Percentiles rank a stretch among this genome's conserved stretches.
Evolutionary conservation across 2,888 invertebrate genomes (phyloP).

Genomic region (Suillia variegata): DNA sequence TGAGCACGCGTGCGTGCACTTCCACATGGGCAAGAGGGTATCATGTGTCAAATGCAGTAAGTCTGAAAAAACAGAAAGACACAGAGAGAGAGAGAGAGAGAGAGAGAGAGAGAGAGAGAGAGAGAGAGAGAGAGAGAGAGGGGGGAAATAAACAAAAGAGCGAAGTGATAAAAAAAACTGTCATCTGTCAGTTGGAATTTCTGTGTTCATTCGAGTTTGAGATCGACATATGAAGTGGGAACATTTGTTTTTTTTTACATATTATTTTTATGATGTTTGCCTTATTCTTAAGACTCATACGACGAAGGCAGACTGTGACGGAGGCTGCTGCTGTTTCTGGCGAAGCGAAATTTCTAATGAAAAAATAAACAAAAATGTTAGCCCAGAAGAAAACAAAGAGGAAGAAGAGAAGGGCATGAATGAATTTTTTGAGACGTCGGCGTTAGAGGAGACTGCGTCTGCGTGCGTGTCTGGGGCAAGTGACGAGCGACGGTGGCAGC

Average conservation of each 20-base stretch:
- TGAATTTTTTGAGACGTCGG: not conserved
- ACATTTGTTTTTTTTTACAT: slow-evolving; percentile 21
- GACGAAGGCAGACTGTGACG: slow-evolving; percentile 25
- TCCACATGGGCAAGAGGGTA: slow-evolving; percentile 7
- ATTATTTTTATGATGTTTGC: not conserved
- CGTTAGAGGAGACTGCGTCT: too few species aligned
- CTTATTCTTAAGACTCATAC: not conserved
- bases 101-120: too few species aligned
- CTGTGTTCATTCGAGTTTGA: not conserved
- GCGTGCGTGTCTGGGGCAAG: not conserved
- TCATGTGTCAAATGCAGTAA: slow-evolving; percentile 19
- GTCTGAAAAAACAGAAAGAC: too few species aligned
- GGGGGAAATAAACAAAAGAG: too few species aligned
- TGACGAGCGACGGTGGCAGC: not conserved
- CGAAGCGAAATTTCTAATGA: slow-evolving; percentile 37
- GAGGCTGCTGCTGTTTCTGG: slow-evolving; percentile 33
- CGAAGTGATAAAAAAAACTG: slow-evolving; percentile 19
- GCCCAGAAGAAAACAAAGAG: not conserved
- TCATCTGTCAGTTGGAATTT: slow-evolving; percentile 31
- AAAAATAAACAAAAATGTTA: slow-evolving; percentile 9
- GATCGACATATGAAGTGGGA: slow-evolving; percentile 20
- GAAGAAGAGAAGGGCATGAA: not conserved
- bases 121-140: too few species aligned
- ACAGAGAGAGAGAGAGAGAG: too few species aligned
- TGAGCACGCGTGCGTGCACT: slow-evolving; percentile 20